Evolutionary conservation across 2,113 vertebrate genomes (phyloP).

Genomic region (Platanista minor): DNA sequence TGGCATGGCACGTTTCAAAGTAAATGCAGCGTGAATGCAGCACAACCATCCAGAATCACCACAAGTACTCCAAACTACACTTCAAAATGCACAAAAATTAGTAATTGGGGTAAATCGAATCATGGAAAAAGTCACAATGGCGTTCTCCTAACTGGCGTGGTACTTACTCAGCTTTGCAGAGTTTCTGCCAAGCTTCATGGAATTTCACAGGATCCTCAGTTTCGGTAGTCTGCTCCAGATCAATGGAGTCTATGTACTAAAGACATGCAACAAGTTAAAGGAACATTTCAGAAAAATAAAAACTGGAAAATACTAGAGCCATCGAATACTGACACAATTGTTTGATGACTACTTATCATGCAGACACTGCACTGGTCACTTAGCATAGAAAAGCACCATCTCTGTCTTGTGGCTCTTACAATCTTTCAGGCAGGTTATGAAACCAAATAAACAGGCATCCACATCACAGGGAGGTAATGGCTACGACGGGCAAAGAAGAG

Average conservation of each 20-base stretch:
- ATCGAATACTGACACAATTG: not conserved
- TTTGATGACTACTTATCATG: not conserved
- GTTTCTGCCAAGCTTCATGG: slow-evolving; percentile 86
- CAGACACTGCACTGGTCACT: not conserved
- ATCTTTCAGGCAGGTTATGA: not conserved
- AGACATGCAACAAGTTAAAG: slow-evolving; percentile 39
- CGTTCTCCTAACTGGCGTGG: not conserved
- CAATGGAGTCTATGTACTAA: slow-evolving; percentile 85
- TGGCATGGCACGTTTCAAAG: not conserved
- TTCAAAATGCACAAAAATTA: not conserved
- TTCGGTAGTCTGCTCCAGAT: slow-evolving; percentile 80
- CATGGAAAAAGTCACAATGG: not conserved
- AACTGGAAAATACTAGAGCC: not conserved
- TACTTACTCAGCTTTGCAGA: slow-evolving; percentile 87
- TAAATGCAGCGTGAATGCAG: not conserved
- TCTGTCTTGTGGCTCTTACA: not conserved
- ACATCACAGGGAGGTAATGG: not conserved
- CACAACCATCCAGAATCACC: not conserved
- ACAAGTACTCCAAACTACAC: not conserved
- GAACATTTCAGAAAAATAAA: not conserved
- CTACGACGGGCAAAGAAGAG: not conserved
- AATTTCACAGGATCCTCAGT: slow-evolving; percentile 82
- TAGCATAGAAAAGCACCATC: not conserved
- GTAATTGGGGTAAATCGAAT: not conserved
- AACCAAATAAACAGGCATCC: not conserved